These are phyloP conservation scores for Oreochromis spilurus DNA, from an alignment of 2,113 vertebrate species.

Conservation along the genomic window DNA sequence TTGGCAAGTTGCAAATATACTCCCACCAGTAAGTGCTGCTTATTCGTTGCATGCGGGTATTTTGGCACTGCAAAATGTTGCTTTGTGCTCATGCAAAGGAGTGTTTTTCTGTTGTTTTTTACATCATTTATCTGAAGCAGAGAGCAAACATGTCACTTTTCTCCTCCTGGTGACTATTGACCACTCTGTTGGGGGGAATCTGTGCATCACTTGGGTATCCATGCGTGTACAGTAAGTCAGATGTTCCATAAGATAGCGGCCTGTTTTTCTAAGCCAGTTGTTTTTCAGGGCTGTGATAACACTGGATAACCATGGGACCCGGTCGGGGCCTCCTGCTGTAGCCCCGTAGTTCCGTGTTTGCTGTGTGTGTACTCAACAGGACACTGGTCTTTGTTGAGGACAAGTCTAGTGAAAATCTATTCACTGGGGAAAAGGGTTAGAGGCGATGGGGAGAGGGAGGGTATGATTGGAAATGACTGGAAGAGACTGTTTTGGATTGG, in stretches of 20 bases:
- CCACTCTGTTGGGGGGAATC: background rate
- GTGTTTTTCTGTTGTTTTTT: background rate
- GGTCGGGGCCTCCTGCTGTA: slow-evolving; percentile 4
- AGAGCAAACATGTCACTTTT: background rate
- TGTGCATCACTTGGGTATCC: slow-evolving; percentile 1
- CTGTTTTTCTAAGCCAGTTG: slow-evolving; percentile 49
- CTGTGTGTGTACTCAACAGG: slow-evolving; percentile 26
- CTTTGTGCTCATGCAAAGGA: background rate
- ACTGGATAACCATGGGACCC: slow-evolving; percentile 28
- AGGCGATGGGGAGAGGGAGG: background rate
- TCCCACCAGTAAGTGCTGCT: background rate
- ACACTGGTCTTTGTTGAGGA: slow-evolving; percentile 45
- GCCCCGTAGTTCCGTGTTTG: slow-evolving; percentile 34
- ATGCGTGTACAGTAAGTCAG: slow-evolving; percentile 30
- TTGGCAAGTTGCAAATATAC: slow-evolving; percentile 11
- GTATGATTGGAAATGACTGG: background rate
- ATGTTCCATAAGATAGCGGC: slow-evolving; percentile 44
- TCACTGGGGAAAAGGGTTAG: slow-evolving; percentile 27
- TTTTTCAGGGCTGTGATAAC: slow-evolving; percentile 53
- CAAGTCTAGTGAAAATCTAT: slow-evolving; percentile 59
- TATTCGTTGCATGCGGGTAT: background rate
- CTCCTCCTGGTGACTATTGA: background rate
- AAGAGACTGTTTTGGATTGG: background rate
- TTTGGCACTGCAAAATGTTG: background rate
- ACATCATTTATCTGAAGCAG: background rate